Percentiles rank a stretch among this genome's conserved stretches.
Conservation (phyloP, 2,113 vertebrate genomes). For the Leiothrix lutea region DNA sequence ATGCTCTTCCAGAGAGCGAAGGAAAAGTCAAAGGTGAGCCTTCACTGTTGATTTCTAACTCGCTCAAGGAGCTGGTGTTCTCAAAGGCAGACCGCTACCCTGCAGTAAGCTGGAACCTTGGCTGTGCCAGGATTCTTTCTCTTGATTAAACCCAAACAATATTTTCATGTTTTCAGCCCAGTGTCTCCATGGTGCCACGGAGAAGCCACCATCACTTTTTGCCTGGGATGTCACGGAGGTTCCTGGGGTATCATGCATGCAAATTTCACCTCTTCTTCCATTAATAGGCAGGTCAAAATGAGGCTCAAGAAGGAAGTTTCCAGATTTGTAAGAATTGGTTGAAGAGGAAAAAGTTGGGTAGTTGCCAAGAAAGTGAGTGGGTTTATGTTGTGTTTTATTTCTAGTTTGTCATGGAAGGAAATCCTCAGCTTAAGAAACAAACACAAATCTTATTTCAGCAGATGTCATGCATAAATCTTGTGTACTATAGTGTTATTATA, state of each 20-base stretch:
- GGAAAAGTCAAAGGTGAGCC: constrained; percentile 90
- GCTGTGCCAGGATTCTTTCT: background rate
- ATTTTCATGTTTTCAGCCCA: background rate
- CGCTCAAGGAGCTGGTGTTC: background rate
- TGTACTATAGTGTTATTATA: background rate
- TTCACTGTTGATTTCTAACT: background rate
- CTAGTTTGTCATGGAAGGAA: background rate
- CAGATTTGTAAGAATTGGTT: background rate
- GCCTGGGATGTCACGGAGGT: background rate
- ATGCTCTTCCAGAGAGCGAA: constrained; percentile 87
- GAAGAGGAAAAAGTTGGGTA: background rate
- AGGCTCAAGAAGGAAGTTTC: background rate
- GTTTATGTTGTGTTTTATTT: background rate
- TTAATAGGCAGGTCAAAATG: background rate
- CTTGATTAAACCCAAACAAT: background rate
- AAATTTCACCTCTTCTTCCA: background rate
- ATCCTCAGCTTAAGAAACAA: background rate
- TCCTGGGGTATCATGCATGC: background rate
- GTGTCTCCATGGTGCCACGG: accelerated
- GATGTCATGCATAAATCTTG: background rate
- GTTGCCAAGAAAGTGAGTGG: background rate
- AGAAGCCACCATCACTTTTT: background rate
- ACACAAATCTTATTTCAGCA: background rate
- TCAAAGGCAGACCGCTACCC: background rate
- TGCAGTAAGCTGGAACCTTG: background rate